Percentiles rank a stretch among this genome's conserved stretches.
phyloP scores from a whole-genome alignment of 1,140 invertebrate genomes.

The Pectinophora gossypiella region DNA sequence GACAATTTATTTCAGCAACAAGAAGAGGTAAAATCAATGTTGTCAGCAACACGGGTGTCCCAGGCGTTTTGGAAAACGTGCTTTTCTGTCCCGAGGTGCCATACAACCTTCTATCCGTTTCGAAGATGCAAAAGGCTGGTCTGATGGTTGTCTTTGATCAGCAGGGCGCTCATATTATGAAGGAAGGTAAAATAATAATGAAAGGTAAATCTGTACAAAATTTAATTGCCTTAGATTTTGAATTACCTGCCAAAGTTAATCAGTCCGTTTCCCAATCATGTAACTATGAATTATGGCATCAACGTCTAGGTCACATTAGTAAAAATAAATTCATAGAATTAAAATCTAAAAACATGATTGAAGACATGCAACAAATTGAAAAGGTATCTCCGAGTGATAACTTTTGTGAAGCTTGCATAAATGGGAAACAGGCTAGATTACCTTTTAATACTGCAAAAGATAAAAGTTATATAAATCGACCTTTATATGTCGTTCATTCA shows the following conservation, averaged over 20 bases:
- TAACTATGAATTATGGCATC: constrained; percentile 4
- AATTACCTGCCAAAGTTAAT: too few species aligned
- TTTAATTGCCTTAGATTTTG: too few species aligned
- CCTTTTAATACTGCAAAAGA: constrained; percentile 19
- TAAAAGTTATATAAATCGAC: constrained; percentile 45
- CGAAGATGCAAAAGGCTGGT: constrained; percentile 33
- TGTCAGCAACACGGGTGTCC: constrained; percentile 17
- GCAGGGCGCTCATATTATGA: too few species aligned
- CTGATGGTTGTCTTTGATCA: constrained; percentile 28
- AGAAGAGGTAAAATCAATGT: constrained; percentile 30
- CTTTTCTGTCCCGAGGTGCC: constrained; percentile 26
- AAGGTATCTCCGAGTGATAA: not conserved
- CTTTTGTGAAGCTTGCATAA: constrained; percentile 3
- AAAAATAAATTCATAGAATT: not conserved
- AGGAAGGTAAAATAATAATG: not conserved
- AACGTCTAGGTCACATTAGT: not conserved
- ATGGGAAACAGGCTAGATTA: not conserved
- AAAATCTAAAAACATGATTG: not conserved
- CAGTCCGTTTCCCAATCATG: too few species aligned
- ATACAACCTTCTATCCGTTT: constrained; percentile 40
- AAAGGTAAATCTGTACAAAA: too few species aligned
- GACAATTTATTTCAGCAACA: constrained; percentile 24
- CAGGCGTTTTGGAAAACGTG: constrained; percentile 26
- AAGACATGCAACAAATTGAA: not conserved
- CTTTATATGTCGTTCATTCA: constrained; percentile 52